These are phyloP conservation scores for Pinctada fucata DNA, from an alignment of 2,888 invertebrate species.

Conservation along the genomic window DNA sequence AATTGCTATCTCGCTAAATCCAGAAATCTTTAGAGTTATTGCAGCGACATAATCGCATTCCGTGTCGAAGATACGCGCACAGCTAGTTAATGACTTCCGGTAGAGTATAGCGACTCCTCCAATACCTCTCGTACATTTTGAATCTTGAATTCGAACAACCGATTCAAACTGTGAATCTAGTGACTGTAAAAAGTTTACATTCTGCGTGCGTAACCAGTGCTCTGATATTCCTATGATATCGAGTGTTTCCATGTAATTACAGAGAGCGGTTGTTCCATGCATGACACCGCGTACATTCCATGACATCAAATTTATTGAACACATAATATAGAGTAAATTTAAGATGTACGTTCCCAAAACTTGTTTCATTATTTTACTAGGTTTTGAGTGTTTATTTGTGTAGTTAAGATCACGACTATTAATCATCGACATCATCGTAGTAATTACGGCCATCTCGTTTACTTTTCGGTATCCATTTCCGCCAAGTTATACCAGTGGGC, in stretches of 20 bases:
- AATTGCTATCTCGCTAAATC: background rate
- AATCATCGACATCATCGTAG: background rate
- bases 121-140: background rate
- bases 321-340: background rate
- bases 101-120: background rate
- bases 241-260: background rate
- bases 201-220: conserved; percentile 10
- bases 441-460: background rate
- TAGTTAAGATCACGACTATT: background rate
- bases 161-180: background rate
- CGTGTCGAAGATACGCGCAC: too few relatives aligned
- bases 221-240: conserved; percentile 10
- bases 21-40: background rate
- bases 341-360: background rate
- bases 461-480: conserved; percentile 7
- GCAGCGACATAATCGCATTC: background rate
- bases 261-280: background rate
- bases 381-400: background rate
- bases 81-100: background rate
- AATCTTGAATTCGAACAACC: background rate
- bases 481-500: conserved; percentile 14
- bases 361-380: background rate
- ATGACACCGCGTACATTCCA: conserved; percentile 27
- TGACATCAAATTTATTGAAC: background rate
- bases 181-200: background rate